Evolutionary conservation across 2,797 vertebrate genomes (phyloP), one percentile per base, ranked within the genome.

Genomic region (Micromesistius poutassou): DNA sequence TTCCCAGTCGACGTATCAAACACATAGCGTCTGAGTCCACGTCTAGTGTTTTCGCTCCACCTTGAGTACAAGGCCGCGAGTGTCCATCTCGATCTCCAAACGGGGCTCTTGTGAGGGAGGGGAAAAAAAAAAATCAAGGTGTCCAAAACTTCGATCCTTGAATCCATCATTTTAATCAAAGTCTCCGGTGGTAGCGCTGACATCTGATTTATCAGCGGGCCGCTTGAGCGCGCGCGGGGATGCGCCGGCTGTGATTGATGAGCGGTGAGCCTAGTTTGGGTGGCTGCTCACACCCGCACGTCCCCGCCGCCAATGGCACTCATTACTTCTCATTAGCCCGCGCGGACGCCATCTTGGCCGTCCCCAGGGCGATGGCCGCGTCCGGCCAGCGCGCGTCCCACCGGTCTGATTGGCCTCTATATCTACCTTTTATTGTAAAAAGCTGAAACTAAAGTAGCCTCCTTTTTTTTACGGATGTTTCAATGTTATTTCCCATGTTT

Each of bases 301-400:
- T 46, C 73, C 73, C 36, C 73, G 28, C 73, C 7, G 35, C n/a
- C 36, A 8, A 42, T 81, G 70, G 71, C 16, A 73, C 85, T 80
- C 62, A 79, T 78, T 79, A 76, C 77, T 77, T 82, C 82, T 74
- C 38, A 74, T 86, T 81, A 81, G 81, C 71, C 71, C 13, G 5
- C 76, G 85, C 28, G 33, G 76, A 79, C 75, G 80, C 66, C 77
- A 82, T 87, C 87, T 86, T 87, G 73, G 86, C 83, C 89, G 78
- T 77, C 80, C 83, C 80, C 74, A 82, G 82, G 82, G 78, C 87
- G 83, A 91, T 88, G 84, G 87, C 77, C 76, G 2, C 76, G 82
- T 85, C 81, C 74, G 78, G 80, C 75, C 80, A 81, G 83, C 40
- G 40, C 85, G 86, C 81, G 78, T 80, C 79, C 79, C 71, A 74